Conservation (phyloP, 2,888 invertebrate genomes). For the Spilosoma lubricipeda region DNA sequence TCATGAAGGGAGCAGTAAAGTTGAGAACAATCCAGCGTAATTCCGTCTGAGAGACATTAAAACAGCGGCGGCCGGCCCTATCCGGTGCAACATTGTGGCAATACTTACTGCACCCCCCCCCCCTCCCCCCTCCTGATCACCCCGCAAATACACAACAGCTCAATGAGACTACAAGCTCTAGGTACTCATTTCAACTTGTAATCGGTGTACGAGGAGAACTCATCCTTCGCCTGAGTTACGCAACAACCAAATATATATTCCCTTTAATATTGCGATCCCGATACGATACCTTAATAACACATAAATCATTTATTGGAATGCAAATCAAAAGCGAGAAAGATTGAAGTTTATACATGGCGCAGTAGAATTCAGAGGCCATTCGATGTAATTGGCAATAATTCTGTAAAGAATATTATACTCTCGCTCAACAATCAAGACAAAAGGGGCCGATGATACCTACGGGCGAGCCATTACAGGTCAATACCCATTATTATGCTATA, state of each 20-base stretch:
- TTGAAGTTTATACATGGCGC: slow-evolving; percentile 77
- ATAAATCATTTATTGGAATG: slow-evolving; percentile 81
- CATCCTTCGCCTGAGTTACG: slow-evolving; percentile 33
- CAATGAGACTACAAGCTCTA: slow-evolving; percentile 20
- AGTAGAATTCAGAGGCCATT: slow-evolving; percentile 83
- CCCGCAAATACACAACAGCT: slow-evolving; percentile 17
- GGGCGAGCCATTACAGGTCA: slow-evolving; percentile 84
- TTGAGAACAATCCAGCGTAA: slow-evolving; percentile 86
- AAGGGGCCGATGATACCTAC: slow-evolving; percentile 85
- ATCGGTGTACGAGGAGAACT: slow-evolving; percentile 23
- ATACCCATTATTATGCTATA: slow-evolving; percentile 87
- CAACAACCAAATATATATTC: slow-evolving; percentile 38
- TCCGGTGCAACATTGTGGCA: slow-evolving; percentile 85
- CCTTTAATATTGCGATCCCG: slow-evolving; percentile 52
- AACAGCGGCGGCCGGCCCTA: slow-evolving; percentile 81
- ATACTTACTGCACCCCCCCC: slow-evolving; percentile 59
- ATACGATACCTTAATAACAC: slow-evolving; percentile 73
- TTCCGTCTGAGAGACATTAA: slow-evolving; percentile 86
- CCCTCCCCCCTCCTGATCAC: slow-evolving; percentile 47
- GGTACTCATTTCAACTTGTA: slow-evolving; percentile 30
- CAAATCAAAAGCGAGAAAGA: slow-evolving; percentile 77
- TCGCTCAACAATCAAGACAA: slow-evolving; percentile 84
- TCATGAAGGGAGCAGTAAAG: slow-evolving; percentile 83
- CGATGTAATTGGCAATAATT: slow-evolving; percentile 86
- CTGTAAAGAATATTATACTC: slow-evolving; percentile 79